Percentiles rank a stretch among this genome's conserved stretches.
phyloP scores from a whole-genome alignment of 1,140 invertebrate species.

The Nixonia krombeini region DNA sequence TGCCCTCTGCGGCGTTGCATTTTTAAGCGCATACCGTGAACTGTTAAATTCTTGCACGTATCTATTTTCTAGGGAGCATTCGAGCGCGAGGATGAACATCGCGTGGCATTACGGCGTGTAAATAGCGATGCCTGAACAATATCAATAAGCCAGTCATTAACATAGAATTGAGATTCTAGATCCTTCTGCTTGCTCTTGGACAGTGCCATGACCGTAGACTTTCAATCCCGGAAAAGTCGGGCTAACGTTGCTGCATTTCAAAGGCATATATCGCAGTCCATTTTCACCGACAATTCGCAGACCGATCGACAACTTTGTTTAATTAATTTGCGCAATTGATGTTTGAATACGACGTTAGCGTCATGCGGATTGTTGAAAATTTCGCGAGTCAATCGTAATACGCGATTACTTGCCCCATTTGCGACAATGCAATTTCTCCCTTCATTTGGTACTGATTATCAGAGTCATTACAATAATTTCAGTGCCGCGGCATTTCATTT shows the following conservation, averaged over 20 bases:
- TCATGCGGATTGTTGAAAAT: neutral
- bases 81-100: slow-evolving; percentile 8
- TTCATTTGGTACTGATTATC: slow-evolving; percentile 32
- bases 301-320: too few relatives aligned
- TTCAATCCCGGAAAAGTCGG: slow-evolving; percentile 17
- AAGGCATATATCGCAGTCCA: too few relatives aligned
- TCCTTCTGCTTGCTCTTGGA: slow-evolving; percentile 10
- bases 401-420: slow-evolving; percentile 17
- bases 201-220: slow-evolving; percentile 7
- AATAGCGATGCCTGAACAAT: slow-evolving; percentile 31
- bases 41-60: slow-evolving; percentile 38
- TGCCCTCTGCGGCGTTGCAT: too few relatives aligned
- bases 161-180: slow-evolving; percentile 45
- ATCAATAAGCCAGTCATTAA: slow-evolving; percentile 40
- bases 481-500: slow-evolving; percentile 22
- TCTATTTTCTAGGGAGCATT: slow-evolving; percentile 33
- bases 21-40: slow-evolving; percentile 1
- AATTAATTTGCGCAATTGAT: too few relatives aligned
- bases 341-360: too few relatives aligned
- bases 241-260: neutral
- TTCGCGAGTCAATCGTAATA: too few relatives aligned
- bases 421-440: slow-evolving; percentile 25
- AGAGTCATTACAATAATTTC: slow-evolving; percentile 33
- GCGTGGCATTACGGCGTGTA: slow-evolving; percentile 17
- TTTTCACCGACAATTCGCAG: too few relatives aligned